A percentile compares a stretch with the other conserved stretches of the same genome.
phyloP scores from a whole-genome alignment of 1,140 invertebrate species.

The Mamestra configurata region DNA sequence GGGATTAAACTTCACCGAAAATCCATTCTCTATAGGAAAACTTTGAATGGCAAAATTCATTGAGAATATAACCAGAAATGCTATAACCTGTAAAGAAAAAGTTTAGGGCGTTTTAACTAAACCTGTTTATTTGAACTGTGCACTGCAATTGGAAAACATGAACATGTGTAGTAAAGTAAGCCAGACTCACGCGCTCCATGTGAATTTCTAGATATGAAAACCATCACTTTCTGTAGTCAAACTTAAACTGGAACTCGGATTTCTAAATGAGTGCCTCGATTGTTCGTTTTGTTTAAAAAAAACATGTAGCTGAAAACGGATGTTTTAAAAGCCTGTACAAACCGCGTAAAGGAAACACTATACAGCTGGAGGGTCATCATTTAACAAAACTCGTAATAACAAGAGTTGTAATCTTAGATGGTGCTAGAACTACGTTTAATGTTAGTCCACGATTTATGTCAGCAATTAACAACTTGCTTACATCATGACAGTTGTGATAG shows the following conservation, averaged over 20 bases:
- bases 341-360: slow-evolving; percentile 3
- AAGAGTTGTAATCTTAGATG: neutral
- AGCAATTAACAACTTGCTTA: slow-evolving; percentile 31
- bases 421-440: slow-evolving; percentile 22
- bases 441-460: slow-evolving; percentile 40
- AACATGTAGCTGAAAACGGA: slow-evolving; percentile 51
- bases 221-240: slow-evolving; percentile 35
- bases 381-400: neutral
- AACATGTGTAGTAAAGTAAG: neutral
- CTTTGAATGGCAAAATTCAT: slow-evolving; percentile 50
- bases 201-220: slow-evolving; percentile 25
- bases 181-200: slow-evolving; percentile 44
- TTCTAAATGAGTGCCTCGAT: neutral
- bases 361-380: neutral
- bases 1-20: slow-evolving; percentile 70
- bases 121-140: neutral
- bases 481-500: slow-evolving; percentile 34
- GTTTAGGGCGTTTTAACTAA: neutral
- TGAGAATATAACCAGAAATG: slow-evolving; percentile 39
- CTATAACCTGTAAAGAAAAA: slow-evolving; percentile 50
- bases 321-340: slow-evolving; percentile 38
- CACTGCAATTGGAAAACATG: neutral
- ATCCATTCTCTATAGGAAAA: slow-evolving; percentile 71
- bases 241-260: slow-evolving; percentile 13
- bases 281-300: slow-evolving; percentile 53